Evolutionary conservation across 2,113 vertebrate genomes (phyloP).

Genomic region (Gasterosteus nipponicus): DNA sequence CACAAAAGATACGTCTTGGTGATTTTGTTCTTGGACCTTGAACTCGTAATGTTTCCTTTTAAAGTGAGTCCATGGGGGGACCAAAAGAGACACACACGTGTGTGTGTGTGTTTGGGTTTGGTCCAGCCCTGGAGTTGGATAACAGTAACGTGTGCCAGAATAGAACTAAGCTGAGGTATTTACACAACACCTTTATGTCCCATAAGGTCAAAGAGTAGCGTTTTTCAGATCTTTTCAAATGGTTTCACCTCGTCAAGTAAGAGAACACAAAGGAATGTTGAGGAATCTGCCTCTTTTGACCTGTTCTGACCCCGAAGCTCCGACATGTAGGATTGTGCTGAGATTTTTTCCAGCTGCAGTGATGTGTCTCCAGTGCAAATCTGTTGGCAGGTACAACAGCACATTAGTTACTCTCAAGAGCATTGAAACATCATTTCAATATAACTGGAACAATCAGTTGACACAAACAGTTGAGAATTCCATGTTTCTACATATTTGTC

Average conservation of each 20-base stretch:
- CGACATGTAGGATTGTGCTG: neutral
- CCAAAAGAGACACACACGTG: no score
- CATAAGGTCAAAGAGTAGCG: neutral
- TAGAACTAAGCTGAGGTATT: neutral
- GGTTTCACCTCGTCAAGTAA: neutral
- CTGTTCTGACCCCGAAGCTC: constrained; percentile 16
- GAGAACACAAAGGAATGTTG: neutral
- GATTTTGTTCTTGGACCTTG: constrained; percentile 54
- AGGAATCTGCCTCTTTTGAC: neutral
- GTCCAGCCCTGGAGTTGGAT: constrained; percentile 6
- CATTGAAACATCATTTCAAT: neutral
- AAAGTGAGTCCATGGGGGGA: no score
- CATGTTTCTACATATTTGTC: neutral
- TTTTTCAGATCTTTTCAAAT: neutral
- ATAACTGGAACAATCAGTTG: neutral
- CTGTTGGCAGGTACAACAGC: neutral
- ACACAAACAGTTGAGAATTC: neutral
- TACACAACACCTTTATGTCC: constrained; percentile 8
- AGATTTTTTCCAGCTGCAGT: constrained; percentile 47
- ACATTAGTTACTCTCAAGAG: constrained; percentile 1
- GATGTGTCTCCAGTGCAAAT: neutral
- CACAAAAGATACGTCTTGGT: constrained; percentile 15
- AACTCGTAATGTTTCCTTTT: neutral
- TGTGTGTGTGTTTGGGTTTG: neutral
- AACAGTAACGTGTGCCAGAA: neutral